Percentiles rank a stretch among this genome's conserved stretches.
Evolutionary conservation across 2,113 vertebrate genomes (phyloP).

Genomic region (Triplophysa siluroides): DNA sequence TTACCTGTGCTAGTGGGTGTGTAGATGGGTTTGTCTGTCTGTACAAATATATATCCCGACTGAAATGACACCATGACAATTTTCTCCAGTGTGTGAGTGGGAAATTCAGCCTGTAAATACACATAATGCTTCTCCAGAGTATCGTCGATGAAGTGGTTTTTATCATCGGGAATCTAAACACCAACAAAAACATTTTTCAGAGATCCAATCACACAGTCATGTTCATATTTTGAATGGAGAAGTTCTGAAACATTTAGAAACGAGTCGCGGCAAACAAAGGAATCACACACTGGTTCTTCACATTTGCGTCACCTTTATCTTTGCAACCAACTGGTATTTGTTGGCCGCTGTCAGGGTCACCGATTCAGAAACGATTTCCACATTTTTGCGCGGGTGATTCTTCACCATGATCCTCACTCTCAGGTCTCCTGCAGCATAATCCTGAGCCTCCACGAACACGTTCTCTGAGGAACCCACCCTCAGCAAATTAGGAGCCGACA

Average conservation of each 20-base stretch:
- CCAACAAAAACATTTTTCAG: neutral
- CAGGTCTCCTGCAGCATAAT: constrained; percentile 30
- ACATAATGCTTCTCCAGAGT: constrained; percentile 48
- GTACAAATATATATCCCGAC: constrained; percentile 55
- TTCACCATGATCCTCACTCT: constrained; percentile 53
- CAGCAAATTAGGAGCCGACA: constrained; percentile 74
- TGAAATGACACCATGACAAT: constrained; percentile 53
- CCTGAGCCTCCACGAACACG: constrained; percentile 74
- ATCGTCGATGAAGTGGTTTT: neutral
- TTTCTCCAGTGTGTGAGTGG: constrained; percentile 40
- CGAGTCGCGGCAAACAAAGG: too few relatives aligned
- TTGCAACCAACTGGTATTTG: constrained; percentile 54
- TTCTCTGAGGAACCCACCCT: constrained; percentile 69
- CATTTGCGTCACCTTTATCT: constrained; percentile 46
- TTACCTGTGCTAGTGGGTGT: constrained; percentile 36
- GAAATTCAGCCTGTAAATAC: constrained; percentile 44
- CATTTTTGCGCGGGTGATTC: constrained; percentile 64
- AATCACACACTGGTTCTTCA: too few relatives aligned
- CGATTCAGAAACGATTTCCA: constrained; percentile 1
- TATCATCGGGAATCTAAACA: constrained; percentile 37
- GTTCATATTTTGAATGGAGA: too few relatives aligned
- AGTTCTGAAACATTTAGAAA: too few relatives aligned
- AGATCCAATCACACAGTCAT: too few relatives aligned
- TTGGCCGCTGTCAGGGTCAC: constrained; percentile 50
- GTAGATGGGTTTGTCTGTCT: constrained; percentile 52